Conservation (phyloP, 2,888 invertebrate genomes). For the Dicycla oo region DNA sequence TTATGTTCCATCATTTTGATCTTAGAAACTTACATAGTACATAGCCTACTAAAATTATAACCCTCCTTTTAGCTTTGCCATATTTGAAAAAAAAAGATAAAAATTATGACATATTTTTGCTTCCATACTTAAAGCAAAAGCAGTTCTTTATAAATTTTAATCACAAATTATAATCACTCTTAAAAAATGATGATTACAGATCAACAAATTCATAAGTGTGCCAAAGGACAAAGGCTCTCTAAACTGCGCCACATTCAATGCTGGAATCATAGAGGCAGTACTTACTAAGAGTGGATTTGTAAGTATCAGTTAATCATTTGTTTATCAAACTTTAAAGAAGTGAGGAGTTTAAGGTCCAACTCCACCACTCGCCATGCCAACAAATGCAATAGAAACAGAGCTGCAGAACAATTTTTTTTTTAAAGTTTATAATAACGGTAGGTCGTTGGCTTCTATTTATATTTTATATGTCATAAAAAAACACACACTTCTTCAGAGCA, state of each 20-base stretch:
- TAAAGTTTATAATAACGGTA: no score
- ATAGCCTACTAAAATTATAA: neutral
- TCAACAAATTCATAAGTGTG: slow-evolving; percentile 99
- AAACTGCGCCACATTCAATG: slow-evolving; percentile 99
- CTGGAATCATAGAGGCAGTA: slow-evolving; percentile 99
- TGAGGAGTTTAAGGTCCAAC: no score
- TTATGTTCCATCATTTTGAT: no score
- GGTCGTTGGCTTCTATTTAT: no score
- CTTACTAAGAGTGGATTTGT: slow-evolving; percentile 98
- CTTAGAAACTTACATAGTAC: neutral
- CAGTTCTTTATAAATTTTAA: neutral
- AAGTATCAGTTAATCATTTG: slow-evolving; percentile 85
- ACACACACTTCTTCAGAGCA: no score
- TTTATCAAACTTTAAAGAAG: neutral
- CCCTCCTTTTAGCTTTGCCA: neutral
- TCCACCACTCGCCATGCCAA: no score
- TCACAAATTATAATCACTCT: neutral
- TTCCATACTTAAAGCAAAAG: no score
- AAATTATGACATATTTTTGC: neutral
- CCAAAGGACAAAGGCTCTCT: slow-evolving; percentile 99
- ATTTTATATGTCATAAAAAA: no score
- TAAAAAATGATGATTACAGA: slow-evolving; percentile 70
- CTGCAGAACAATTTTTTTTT: no score
- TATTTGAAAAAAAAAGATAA: neutral
- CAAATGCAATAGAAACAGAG: no score